These are phyloP conservation scores for Tanytarsus gracilentus DNA, from an alignment of 2,888 invertebrate species.

Conservation along the genomic window DNA sequence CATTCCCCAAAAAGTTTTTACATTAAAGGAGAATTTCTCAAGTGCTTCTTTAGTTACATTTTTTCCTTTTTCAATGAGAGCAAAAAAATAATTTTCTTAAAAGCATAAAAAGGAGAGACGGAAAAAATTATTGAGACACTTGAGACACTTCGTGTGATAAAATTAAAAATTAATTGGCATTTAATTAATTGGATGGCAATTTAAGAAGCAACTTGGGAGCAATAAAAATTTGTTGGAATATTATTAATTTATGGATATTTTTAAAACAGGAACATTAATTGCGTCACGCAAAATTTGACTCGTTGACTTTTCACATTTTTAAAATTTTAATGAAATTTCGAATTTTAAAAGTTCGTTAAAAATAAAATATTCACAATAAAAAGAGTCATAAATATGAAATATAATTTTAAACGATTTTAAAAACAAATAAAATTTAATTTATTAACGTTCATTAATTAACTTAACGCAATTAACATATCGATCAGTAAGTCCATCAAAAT, in stretches of 20 bases:
- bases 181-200: conserved; percentile 12
- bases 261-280: no score
- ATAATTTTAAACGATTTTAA: no score
- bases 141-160: conserved; percentile 16
- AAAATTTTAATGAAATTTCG: neutral
- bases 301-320: no score
- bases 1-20: no score
- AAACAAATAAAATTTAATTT: no score
- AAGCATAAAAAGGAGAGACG: neutral
- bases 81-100: no score
- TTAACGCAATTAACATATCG: neutral
- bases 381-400: no score
- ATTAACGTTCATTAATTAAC: no score
- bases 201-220: neutral
- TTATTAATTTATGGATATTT: conserved; percentile 6
- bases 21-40: neutral
- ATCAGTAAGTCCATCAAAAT: neutral
- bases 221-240: neutral
- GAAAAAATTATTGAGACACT: conserved; percentile 21
- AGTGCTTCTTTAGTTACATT: neutral
- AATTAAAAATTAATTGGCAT: conserved; percentile 17
- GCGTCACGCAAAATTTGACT: no score
- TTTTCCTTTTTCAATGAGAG: neutral
- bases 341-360: neutral
- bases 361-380: neutral